These are phyloP conservation scores for Alloscopus bannaensis DNA, from an alignment of 2,888 invertebrate species.

Conservation along the genomic window DNA sequence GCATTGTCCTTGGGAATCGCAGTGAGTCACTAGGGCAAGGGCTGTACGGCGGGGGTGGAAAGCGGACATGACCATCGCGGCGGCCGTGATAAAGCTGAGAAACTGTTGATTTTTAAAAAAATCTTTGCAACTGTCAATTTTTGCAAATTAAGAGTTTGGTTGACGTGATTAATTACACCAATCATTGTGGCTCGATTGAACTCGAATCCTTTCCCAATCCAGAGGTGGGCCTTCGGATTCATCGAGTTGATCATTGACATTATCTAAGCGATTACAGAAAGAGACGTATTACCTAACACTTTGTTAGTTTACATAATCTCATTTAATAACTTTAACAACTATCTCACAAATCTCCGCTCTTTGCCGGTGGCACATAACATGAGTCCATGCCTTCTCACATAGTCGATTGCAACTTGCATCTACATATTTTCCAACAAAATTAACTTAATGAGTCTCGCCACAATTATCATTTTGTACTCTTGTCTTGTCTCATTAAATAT, in stretches of 20 bases:
- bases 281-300: too few species aligned
- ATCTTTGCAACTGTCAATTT: too few species aligned
- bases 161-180: too few species aligned
- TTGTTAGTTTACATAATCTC: too few species aligned
- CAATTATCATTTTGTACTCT: too few species aligned
- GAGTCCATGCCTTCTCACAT: background rate
- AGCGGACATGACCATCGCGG: background rate
- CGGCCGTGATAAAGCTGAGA: background rate
- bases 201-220: constrained; percentile 3
- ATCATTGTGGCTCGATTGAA: background rate
- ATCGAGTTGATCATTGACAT: background rate
- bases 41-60: background rate
- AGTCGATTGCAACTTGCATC: too few species aligned
- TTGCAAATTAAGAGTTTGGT: too few species aligned
- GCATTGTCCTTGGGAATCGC: background rate
- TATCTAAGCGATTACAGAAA: too few species aligned
- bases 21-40: background rate
- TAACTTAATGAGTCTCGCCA: too few species aligned
- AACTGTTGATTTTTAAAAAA: constrained; percentile 8
- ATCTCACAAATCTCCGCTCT: constrained; percentile 5
- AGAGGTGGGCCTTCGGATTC: background rate
- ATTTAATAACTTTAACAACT: too few species aligned
- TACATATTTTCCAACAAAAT: too few species aligned
- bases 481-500: too few species aligned
- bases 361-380: background rate